These are phyloP conservation scores for Ctenochaetus hawaiiensis DNA, from an alignment of 2,797 vertebrate species.

Conservation along the genomic window DNA sequence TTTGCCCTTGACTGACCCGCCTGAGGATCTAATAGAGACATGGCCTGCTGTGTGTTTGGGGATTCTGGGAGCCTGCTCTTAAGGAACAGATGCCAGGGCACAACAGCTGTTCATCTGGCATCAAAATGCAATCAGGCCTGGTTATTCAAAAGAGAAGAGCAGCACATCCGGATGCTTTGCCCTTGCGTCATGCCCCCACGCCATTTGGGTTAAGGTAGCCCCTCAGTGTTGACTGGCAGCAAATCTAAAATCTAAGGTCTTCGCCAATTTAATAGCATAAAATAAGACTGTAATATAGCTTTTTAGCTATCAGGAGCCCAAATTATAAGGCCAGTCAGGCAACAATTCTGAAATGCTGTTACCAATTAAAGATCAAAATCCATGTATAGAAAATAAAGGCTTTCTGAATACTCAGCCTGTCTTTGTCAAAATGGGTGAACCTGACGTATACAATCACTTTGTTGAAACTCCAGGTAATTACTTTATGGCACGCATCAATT, in stretches of 20 bases:
- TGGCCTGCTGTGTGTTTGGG: constrained; percentile 72
- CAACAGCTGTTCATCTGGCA: constrained; percentile 82
- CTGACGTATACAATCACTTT: too few species aligned
- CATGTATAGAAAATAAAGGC: neutral
- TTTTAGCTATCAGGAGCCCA: neutral
- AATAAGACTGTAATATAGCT: neutral
- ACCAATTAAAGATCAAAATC: neutral
- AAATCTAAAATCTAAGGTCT: neutral
- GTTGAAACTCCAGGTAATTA: neutral
- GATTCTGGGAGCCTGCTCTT: constrained; percentile 74
- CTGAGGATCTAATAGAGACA: constrained; percentile 67
- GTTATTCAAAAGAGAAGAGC: neutral
- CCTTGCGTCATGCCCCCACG: neutral
- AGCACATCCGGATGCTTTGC: neutral
- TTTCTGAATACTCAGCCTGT: neutral
- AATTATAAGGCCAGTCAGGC: neutral
- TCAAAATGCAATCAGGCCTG: constrained; percentile 35
- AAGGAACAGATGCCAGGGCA: constrained; percentile 78
- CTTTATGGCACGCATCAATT: neutral
- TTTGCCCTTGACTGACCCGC: constrained; percentile 80
- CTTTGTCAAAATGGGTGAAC: neutral
- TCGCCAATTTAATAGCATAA: neutral
- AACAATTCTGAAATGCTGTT: neutral
- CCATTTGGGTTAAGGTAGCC: neutral
- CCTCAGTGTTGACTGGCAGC: neutral